Evolutionary conservation across 2,888 invertebrate genomes (phyloP).

Genomic region (Lepas anatifera): DNA sequence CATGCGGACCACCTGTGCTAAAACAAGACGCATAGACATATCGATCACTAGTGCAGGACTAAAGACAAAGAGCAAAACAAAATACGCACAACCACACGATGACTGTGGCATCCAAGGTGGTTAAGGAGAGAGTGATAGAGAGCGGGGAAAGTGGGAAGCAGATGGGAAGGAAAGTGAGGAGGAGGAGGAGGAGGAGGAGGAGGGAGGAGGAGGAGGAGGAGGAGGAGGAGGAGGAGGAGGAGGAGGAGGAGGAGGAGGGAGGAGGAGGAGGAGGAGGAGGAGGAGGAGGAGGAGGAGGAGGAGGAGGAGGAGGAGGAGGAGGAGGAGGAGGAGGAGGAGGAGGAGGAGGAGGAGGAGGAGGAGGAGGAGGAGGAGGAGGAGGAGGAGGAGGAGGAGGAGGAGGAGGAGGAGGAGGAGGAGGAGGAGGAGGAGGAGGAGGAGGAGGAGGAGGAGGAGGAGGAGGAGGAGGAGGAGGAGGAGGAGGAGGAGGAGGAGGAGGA

Average conservation of each 20-base stretch:
- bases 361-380: not conserved
- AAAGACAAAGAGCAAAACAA: not conserved
- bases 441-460: not conserved
- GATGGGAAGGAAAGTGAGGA: too few relatives aligned
- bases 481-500: not conserved
- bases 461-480: not conserved
- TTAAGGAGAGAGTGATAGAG: too few relatives aligned
- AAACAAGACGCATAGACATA: too few relatives aligned
- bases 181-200: not conserved
- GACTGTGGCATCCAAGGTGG: too few relatives aligned
- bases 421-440: not conserved
- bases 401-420: not conserved
- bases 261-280: not conserved
- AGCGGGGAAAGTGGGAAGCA: too few relatives aligned
- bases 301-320: not conserved
- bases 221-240: not conserved
- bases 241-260: not conserved
- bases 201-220: not conserved
- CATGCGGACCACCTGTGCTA: too few relatives aligned
- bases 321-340: not conserved
- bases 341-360: slow-evolving; percentile 4
- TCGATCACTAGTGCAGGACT: too few relatives aligned
- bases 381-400: not conserved
- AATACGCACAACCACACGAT: too few relatives aligned
- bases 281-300: not conserved